These are phyloP conservation scores for Porites australiensis DNA, from an alignment of 64 coral and sea anemone species.

Conservation along the genomic window DNA sequence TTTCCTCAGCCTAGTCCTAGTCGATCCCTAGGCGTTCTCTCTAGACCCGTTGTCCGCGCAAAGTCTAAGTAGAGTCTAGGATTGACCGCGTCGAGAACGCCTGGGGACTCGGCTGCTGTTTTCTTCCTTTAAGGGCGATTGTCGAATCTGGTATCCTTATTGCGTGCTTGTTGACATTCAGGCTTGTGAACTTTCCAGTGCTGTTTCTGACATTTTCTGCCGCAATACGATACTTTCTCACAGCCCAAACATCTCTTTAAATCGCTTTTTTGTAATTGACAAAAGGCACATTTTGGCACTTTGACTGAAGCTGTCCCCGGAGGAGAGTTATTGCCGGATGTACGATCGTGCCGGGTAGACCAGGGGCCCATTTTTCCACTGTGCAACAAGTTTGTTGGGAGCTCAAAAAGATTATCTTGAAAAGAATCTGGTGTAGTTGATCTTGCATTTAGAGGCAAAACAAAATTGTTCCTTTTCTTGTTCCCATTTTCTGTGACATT, in stretches of 20 bases:
- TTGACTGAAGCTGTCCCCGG: neutral
- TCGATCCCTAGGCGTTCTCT: too few relatives aligned
- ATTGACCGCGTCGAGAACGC: too few relatives aligned
- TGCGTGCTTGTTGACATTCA: conserved; percentile 31
- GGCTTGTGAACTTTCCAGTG: conserved; percentile 53
- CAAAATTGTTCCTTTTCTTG: too few relatives aligned
- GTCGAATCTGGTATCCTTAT: too few relatives aligned
- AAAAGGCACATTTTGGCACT: conserved; percentile 38
- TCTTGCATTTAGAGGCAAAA: neutral
- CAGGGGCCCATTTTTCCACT: neutral
- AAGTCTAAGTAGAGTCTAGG: too few relatives aligned
- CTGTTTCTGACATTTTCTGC: conserved; percentile 34
- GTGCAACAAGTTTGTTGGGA: neutral
- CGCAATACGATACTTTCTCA: conserved; percentile 41
- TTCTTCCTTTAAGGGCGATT: too few relatives aligned
- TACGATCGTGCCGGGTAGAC: neutral
- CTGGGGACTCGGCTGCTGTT: too few relatives aligned
- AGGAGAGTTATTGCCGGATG: neutral
- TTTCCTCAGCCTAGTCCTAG: too few relatives aligned
- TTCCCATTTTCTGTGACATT: too few relatives aligned
- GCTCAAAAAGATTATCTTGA: neutral
- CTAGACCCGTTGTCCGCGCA: too few relatives aligned
- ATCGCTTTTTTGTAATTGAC: neutral
- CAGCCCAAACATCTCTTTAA: conserved; percentile 58
- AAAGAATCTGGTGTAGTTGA: neutral